phyloP scores from a whole-genome alignment of 1,140 invertebrate species.

The Tyrophagus putrescentiae region DNA sequence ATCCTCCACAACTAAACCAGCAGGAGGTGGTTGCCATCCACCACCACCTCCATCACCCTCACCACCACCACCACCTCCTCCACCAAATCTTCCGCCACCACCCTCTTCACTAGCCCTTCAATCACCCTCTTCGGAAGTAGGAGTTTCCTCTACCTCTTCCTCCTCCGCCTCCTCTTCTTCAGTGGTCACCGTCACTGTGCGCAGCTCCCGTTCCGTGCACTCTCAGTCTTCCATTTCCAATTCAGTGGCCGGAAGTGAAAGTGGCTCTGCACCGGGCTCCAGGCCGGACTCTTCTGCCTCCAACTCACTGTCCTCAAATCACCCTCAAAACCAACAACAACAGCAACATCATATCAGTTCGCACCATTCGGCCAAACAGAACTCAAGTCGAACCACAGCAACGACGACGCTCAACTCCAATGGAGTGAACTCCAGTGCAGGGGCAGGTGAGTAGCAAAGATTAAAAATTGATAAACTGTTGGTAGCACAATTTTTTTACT shows the following conservation, averaged over 20 bases:
- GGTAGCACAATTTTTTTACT: too few relatives aligned
- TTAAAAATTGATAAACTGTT: too few relatives aligned
- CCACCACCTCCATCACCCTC: neutral
- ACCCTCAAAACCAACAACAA: neutral
- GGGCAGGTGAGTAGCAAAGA: too few relatives aligned
- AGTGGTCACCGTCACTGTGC: neutral
- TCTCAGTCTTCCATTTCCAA: neutral
- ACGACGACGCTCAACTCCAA: neutral
- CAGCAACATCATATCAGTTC: neutral
- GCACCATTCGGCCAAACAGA: neutral
- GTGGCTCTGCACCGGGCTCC: neutral
- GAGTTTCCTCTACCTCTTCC: neutral
- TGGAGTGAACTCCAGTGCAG: neutral
- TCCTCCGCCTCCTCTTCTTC: neutral
- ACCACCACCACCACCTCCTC: slow-evolving; percentile 36
- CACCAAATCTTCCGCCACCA: slow-evolving; percentile 25
- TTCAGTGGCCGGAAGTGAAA: neutral
- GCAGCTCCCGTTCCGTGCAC: neutral
- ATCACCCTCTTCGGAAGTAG: neutral
- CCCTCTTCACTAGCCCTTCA: neutral
- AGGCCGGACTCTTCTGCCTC: slow-evolving; percentile 2
- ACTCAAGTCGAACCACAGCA: slow-evolving; percentile 4
- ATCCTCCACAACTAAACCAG: neutral
- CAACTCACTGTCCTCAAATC: too few relatives aligned
- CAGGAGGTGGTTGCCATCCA: too few relatives aligned